Percentiles rank a stretch among this genome's conserved stretches.
These are phyloP conservation scores for Pantala flavescens DNA, from an alignment of 1,140 invertebrate genomes.

Conservation along the genomic window DNA sequence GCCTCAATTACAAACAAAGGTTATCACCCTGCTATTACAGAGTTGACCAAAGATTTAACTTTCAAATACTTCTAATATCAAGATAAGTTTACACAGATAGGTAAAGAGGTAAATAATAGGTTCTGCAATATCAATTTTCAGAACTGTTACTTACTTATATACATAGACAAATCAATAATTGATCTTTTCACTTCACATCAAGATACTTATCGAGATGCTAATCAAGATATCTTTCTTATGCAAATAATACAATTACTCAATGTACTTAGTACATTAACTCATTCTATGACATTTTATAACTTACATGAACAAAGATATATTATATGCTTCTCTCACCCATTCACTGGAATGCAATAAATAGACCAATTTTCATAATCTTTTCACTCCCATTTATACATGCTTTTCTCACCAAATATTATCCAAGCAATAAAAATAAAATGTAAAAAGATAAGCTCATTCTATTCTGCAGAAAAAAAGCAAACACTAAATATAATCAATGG, in stretches of 20 bases:
- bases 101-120: background rate
- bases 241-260: background rate
- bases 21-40: too few relatives aligned
- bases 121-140: background rate
- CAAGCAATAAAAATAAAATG: background rate
- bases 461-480: too few relatives aligned
- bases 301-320: background rate
- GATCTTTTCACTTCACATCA: background rate
- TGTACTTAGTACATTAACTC: background rate
- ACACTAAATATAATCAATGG: too few relatives aligned
- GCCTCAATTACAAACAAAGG: too few relatives aligned
- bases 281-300: background rate
- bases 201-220: background rate
- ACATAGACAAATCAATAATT: background rate
- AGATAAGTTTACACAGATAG: background rate
- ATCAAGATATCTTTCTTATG: background rate
- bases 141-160: background rate
- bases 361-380: background rate
- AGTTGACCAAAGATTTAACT: too few relatives aligned
- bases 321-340: background rate
- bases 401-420: background rate
- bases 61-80: too few relatives aligned
- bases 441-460: background rate
- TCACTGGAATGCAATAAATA: constrained; percentile 10
- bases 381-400: background rate